Evolutionary conservation across 2,888 invertebrate species (phyloP), one percentile per base, ranked within the genome.

Genomic region (Spilosoma lubricipeda): DNA sequence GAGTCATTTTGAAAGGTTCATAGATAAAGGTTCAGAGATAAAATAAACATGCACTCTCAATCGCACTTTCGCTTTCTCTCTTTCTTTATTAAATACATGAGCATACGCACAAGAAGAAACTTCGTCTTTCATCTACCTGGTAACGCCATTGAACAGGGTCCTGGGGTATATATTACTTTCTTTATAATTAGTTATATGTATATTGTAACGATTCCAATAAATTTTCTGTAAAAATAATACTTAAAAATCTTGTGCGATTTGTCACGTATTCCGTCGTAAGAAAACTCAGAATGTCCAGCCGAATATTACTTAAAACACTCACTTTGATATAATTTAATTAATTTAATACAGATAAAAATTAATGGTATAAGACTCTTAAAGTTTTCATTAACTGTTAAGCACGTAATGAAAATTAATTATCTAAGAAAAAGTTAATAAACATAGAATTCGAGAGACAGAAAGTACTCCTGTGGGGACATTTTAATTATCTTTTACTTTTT

Each of bases 361-460:
- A 56, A 56, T 56, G n/a, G 23, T 52, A 73, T 56, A 67, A 68
- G 67, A 45, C 52, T 75, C 64, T n/a, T 39, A 30, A 77, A 77
- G 80, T 80, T 87, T 86, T 88, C 79, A 86, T 86, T 87, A 87
- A 76, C 80, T 75, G 77, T 73, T 81, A 75, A 85, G 84, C 88
- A 87, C 86, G 86, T 87, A 88, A 88, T 87, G 86, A 82, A 81
- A 89, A 87, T 88, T 88, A 88, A 67, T 67, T 48, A 67, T 20
- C 23, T 8, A 5, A 20, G 27, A 23, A 48, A 48, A 67, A 67
- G 23, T 30, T 48, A 48, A 33, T 11, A 23, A 67, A 48, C 48
- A 33, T 30, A 67, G 18, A 48, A 33, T 48, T 33, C 20, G 13
- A 48, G 9, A 45, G 45, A 45, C 30, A 67, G 7, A 5, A 23